Evolutionary conservation across 2,797 vertebrate genomes (phyloP).

Genomic region (Melanotaenia parkinsoni): DNA sequence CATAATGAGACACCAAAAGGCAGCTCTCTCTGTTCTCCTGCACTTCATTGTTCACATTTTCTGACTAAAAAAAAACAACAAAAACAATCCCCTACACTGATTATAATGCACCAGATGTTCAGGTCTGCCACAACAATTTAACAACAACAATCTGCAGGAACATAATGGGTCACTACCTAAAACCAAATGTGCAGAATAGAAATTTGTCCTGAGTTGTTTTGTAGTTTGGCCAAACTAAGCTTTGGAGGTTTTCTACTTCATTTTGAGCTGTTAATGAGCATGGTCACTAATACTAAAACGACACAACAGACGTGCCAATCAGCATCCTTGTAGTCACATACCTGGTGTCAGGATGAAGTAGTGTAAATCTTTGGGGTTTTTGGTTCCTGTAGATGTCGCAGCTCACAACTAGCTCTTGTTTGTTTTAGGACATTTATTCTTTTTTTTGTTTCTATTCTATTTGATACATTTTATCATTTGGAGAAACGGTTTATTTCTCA

Average conservation of each 20-base stretch:
- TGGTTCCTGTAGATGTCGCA: constrained; percentile 14
- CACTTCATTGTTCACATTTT: not conserved
- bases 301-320: constrained; percentile 15
- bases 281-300: constrained; percentile 8
- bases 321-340: constrained; percentile 2
- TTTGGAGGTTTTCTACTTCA: not conserved
- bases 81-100: not conserved
- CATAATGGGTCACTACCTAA: not conserved
- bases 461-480: constrained; percentile 24
- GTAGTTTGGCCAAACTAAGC: not conserved
- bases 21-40: not conserved
- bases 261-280: constrained; percentile 16
- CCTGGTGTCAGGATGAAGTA: constrained; percentile 13
- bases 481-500: constrained; percentile 26
- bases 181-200: not conserved
- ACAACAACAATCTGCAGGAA: not conserved
- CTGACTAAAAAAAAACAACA: not conserved
- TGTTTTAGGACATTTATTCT: constrained; percentile 38
- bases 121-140: not conserved
- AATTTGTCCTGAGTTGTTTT: not conserved
- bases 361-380: constrained; percentile 13
- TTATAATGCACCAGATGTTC: not conserved
- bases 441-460: constrained; percentile 18
- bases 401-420: constrained; percentile 27
- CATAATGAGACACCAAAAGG: not conserved